Evolutionary conservation across 2,113 vertebrate species (phyloP), one percentile per base, ranked within the genome.

Genomic region (Alaudala cheleensis): DNA sequence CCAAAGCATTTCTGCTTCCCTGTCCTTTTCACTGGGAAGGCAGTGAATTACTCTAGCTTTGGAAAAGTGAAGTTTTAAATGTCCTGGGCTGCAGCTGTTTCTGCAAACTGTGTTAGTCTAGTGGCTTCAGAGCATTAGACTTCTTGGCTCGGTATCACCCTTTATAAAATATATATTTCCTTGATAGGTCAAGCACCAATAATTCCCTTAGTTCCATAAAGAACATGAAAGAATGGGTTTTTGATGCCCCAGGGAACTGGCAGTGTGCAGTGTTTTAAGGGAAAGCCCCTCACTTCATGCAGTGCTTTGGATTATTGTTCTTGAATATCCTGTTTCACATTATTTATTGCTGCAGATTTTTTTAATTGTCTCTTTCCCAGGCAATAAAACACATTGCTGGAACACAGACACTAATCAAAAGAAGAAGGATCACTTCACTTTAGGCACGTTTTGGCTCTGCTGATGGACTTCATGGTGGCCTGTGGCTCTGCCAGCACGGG

Each of bases 321-420:
- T 73, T 72, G 66, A 92, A 84, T 90, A 94, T 92, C 70, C 61
- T 73, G 54, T 79, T 91, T 87, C 84, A 42, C 25, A 31, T 89
- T 85, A 92, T 95, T 95, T 94, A 90, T 83, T 72, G 58, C 42
- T 50, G 61, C 9, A 77, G 78, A 31, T 29, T 17, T 84, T 60
- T 54, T 92, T 70, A 5, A 85, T 78, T 88, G 54, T 90, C 81
- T 90, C 24, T 1, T 94, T 96, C 90, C 74, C 85, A 96, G 60
- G 67, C 93, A 94, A 76, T 93, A 94, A 95, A 95, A 73, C 74
- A 94, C 70, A 62, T 62, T 70, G 47, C 62, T 91, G 19, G 61
- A 80, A 51, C 47, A 73, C 33, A 85, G 70, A 85, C 66, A 85
- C 53, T 80, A 92, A 89, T 79, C 86, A 92, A 90, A 94, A 85